Evolutionary conservation across 2,113 vertebrate species (phyloP).

Genomic region (Chrysochloris asiatica): DNA sequence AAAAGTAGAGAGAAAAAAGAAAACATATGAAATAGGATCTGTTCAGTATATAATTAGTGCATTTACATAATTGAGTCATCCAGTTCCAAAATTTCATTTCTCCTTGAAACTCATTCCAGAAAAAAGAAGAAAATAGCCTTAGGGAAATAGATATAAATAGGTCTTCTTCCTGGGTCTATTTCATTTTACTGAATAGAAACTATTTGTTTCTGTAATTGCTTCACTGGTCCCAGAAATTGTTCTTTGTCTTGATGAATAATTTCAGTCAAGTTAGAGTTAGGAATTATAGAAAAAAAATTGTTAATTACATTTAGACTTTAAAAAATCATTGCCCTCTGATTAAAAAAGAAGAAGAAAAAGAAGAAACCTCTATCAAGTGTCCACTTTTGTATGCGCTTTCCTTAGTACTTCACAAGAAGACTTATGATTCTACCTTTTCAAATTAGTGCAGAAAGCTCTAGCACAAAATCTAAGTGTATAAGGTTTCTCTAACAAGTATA

Average conservation of each 20-base stretch:
- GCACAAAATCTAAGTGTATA: not conserved
- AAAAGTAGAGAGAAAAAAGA: conserved; percentile 33
- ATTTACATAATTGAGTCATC: conserved; percentile 68
- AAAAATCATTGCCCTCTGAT: conserved; percentile 20
- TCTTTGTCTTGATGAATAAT: conserved; percentile 55
- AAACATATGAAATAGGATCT: conserved; percentile 31
- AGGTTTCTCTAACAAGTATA: not conserved
- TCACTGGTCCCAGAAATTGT: conserved; percentile 32
- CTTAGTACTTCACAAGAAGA: not conserved
- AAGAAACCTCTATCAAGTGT: not conserved
- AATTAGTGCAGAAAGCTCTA: not conserved
- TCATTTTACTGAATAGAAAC: conserved; percentile 57
- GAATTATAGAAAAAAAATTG: not conserved
- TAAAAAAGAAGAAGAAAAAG: not conserved
- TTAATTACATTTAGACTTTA: conserved; percentile 53
- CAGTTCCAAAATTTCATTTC: conserved; percentile 40
- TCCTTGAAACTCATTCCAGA: conserved; percentile 48
- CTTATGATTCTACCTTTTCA: not conserved
- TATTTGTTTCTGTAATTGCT: conserved; percentile 71
- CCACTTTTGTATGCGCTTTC: not conserved
- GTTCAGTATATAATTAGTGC: conserved; percentile 50
- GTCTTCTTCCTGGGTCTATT: not conserved
- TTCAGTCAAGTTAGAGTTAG: conserved; percentile 41
- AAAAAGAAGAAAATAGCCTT: not conserved
- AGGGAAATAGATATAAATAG: conserved; percentile 62